Evolutionary conservation across 2,888 invertebrate genomes (phyloP), one percentile per base, ranked within the genome.

Genomic region (Melieria crassipennis): DNA sequence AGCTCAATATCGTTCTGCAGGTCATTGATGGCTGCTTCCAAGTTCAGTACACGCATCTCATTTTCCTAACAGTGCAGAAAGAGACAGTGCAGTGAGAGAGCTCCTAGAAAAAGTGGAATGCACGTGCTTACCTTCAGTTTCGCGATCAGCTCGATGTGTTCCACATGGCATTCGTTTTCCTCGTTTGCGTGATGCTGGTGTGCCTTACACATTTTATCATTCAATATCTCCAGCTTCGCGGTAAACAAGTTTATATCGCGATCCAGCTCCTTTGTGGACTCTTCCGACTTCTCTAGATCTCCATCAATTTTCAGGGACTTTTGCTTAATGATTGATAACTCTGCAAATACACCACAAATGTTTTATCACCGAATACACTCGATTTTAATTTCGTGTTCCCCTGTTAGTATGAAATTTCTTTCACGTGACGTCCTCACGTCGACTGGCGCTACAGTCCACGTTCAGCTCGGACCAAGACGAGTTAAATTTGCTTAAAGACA

Each of bases 241-340:
- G 91, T 90, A 75, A 91, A 86, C 30, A 88, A 87, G 55, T 90
- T 89, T 74, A 94, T 89, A 7, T 88, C 88, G 5, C 91, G 89
- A 1, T 88, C 87, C 3, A 92, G 89, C 55, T 89, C 89, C 1
- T 84, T 87, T 11, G 91, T 89, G 76, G 91, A 90, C 47, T 86
- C 88, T 45, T 85, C 82, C 11, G 91, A 88, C 9, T 87, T 85
- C 30, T 91, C 91, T 5, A 92, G 85, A 62, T 92, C 91, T 70
- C 89, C 89, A 74, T 91, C 91, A 46, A 93, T 88, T 79, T 92
- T 92, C 78, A 92, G 86, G 65, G 91, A 91, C 80, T 94, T 94
- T 78, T 94, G 92, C 60, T 92, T 92, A 84, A 94, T 90, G 69
- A 95, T 83, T 64, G 85, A 81, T 0, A 86, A 71, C 67, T 86